Evolutionary conservation across 2,888 invertebrate genomes (phyloP).

Genomic region (Zelleria hepariella): DNA sequence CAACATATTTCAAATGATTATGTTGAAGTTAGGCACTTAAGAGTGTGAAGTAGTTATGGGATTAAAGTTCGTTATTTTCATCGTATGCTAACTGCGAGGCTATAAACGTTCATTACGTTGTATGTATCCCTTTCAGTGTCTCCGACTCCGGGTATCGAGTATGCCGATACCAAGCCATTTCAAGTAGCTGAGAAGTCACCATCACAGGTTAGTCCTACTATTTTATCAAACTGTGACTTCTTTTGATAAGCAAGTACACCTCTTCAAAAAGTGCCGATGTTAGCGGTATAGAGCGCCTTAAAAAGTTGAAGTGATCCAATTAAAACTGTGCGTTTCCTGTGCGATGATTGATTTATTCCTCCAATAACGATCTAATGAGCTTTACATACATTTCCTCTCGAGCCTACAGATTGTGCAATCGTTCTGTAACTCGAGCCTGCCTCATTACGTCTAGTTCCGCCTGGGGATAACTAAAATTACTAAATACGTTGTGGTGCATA

Average conservation of each 20-base stretch:
- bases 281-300: no score
- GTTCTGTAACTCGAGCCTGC: not conserved
- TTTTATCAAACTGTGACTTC: no score
- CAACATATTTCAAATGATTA: no score
- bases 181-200: not conserved
- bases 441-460: not conserved
- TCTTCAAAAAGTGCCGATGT: no score
- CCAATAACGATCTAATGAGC: not conserved
- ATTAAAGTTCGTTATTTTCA: no score
- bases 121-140: not conserved
- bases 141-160: constrained; percentile 3
- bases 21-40: no score
- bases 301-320: not conserved
- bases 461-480: not conserved
- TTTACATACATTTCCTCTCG: not conserved
- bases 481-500: no score
- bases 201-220: constrained; percentile 2
- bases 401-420: not conserved
- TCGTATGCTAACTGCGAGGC: no score
- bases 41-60: no score
- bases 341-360: not conserved
- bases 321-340: not conserved
- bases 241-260: no score
- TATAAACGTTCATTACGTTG: no score
- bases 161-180: not conserved